These are phyloP conservation scores for Leptinotarsa juncta DNA, from an alignment of 2,888 invertebrate species.

Conservation along the genomic window DNA sequence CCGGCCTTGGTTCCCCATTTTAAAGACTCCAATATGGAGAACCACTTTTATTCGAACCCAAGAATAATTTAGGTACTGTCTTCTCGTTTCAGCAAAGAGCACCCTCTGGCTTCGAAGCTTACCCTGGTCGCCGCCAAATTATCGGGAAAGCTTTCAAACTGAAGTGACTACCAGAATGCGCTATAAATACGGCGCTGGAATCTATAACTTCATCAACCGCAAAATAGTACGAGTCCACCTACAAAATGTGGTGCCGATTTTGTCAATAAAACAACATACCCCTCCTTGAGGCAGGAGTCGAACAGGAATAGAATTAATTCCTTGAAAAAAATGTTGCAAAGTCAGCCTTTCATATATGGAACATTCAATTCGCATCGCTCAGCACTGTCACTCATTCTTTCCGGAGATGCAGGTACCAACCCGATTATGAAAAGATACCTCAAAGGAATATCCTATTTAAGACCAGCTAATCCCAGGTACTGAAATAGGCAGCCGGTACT, in stretches of 20 bases:
- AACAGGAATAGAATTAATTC: constrained; percentile 12
- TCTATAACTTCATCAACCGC: constrained; percentile 45
- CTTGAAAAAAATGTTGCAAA: background rate
- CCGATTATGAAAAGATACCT: constrained; percentile 44
- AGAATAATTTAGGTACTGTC: constrained; percentile 2
- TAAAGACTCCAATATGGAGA: background rate
- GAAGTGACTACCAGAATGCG: constrained; percentile 35
- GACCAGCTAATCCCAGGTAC: constrained; percentile 42
- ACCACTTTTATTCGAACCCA: constrained; percentile 2
- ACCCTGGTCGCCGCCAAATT: constrained; percentile 44
- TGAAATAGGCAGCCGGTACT: constrained; percentile 41
- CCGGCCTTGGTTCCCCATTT: constrained; percentile 14
- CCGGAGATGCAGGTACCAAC: constrained; percentile 36
- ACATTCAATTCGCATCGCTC: constrained; percentile 47
- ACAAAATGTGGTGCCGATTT: constrained; percentile 46
- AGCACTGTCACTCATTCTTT: constrained; percentile 46
- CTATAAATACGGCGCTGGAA: constrained; percentile 41
- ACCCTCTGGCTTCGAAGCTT: constrained; percentile 22
- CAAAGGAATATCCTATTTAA: constrained; percentile 38
- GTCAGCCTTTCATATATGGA: constrained; percentile 34
- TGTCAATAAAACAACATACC: constrained; percentile 34
- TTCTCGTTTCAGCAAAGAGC: background rate
- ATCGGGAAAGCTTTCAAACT: constrained; percentile 40
- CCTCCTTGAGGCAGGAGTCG: background rate
- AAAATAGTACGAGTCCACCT: constrained; percentile 43